A percentile compares a stretch with the other conserved stretches of the same genome.
phyloP scores from a whole-genome alignment of 2,888 invertebrate genomes.

The Morpho achilles region DNA sequence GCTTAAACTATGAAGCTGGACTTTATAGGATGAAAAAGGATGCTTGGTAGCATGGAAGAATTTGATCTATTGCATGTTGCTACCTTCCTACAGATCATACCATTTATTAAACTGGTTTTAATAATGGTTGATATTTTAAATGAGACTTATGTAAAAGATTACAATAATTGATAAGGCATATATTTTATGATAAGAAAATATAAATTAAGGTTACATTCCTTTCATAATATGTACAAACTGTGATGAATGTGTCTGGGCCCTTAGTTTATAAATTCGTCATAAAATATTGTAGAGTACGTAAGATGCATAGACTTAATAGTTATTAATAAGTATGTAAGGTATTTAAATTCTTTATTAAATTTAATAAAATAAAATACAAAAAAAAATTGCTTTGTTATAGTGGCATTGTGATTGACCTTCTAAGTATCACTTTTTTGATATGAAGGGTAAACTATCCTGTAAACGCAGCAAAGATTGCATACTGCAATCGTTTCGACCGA shows the following conservation, averaged over 20 bases:
- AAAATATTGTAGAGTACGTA: constrained; percentile 65
- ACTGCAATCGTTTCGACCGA: constrained; percentile 76
- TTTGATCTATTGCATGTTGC: constrained; percentile 59
- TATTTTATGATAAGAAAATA: constrained; percentile 74
- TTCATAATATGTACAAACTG: constrained; percentile 71
- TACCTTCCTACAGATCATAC: constrained; percentile 64
- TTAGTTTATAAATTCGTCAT: constrained; percentile 77
- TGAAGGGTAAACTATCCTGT: constrained; percentile 72
- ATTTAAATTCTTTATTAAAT: constrained; percentile 33
- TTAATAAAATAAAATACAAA: constrained; percentile 37
- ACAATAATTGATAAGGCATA: constrained; percentile 45
- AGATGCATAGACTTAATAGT: constrained; percentile 60
- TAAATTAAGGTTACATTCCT: constrained; percentile 80
- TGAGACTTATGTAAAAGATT: constrained; percentile 52
- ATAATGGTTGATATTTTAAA: constrained; percentile 72
- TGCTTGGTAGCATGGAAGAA: constrained; percentile 63
- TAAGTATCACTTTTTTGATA: constrained; percentile 47
- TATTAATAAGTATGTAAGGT: constrained; percentile 51
- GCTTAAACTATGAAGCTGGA: constrained; percentile 82
- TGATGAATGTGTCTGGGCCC: constrained; percentile 77
- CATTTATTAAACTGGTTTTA: constrained; percentile 77
- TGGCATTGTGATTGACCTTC: constrained; percentile 72
- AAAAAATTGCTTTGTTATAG: constrained; percentile 33
- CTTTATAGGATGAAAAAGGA: constrained; percentile 56
- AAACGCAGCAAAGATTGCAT: constrained; percentile 70